Conservation (phyloP, 2,888 invertebrate genomes). For the Andrena hattorfiana region DNA sequence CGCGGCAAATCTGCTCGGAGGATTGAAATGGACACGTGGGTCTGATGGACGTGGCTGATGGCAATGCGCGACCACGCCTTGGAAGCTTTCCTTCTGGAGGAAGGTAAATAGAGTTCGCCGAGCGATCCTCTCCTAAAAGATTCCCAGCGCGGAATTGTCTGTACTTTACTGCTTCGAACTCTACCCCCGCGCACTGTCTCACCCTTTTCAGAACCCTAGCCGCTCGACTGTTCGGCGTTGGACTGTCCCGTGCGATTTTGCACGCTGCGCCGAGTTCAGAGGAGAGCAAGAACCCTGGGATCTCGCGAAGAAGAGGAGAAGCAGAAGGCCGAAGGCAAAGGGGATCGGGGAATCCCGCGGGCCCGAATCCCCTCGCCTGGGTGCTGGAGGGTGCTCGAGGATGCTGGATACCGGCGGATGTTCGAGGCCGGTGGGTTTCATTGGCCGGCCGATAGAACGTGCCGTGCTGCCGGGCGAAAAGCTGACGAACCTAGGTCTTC, state of each 20-base stretch:
- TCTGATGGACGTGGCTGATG: conserved; percentile 24
- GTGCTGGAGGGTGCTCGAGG: background rate
- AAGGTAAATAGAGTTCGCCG: background rate
- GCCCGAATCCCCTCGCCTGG: background rate
- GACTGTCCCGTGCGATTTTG: too few relatives aligned
- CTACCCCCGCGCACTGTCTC: too few relatives aligned
- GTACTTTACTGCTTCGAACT: too few relatives aligned
- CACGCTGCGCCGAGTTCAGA: too few relatives aligned
- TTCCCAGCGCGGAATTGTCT: too few relatives aligned
- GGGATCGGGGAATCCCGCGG: background rate
- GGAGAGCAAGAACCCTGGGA: too few relatives aligned
- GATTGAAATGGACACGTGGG: conserved; percentile 41
- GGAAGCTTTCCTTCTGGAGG: conserved; percentile 28
- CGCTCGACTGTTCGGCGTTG: too few relatives aligned
- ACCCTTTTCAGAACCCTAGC: too few relatives aligned
- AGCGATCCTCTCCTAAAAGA: background rate
- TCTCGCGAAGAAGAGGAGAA: too few relatives aligned
- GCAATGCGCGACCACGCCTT: conserved; percentile 41
- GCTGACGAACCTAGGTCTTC: conserved; percentile 74
- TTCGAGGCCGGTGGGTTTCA: conserved; percentile 38
- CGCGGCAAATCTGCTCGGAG: conserved; percentile 33
- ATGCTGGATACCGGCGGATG: conserved; percentile 14
- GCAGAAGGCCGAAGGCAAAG: background rate
- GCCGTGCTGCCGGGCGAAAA: conserved; percentile 56
- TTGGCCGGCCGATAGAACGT: conserved; percentile 45